Evolutionary conservation across 2,888 invertebrate genomes (phyloP).

Genomic region (Thymelicus acteon): DNA sequence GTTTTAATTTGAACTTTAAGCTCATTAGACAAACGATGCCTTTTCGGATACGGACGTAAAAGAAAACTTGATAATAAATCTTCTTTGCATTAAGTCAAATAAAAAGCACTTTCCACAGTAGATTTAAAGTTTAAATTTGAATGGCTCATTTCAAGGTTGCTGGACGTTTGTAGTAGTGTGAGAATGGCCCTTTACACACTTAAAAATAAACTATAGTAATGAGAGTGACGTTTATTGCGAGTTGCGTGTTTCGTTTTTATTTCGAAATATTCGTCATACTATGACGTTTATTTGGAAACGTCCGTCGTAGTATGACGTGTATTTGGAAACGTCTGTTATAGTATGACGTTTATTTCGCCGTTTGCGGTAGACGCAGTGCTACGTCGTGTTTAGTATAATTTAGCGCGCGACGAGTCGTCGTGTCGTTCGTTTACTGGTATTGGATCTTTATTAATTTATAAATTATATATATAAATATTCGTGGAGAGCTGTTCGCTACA

Average conservation of each 20-base stretch:
- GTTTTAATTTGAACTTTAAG: slow-evolving; percentile 8
- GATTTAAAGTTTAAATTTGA: slow-evolving; percentile 13
- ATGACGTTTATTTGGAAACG: slow-evolving; percentile 1
- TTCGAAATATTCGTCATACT: neutral
- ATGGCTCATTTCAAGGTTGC: neutral
- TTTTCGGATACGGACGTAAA: neutral
- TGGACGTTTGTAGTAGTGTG: neutral
- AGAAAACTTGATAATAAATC: neutral
- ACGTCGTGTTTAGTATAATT: slow-evolving; percentile 55
- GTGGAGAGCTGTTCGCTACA: slow-evolving; percentile 66
- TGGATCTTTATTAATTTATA: slow-evolving; percentile 60
- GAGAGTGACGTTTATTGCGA: neutral
- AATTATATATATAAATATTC: slow-evolving; percentile 57
- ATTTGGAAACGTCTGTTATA: neutral
- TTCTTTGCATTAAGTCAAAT: neutral
- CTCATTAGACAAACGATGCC: neutral
- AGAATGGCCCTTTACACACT: slow-evolving; percentile 19
- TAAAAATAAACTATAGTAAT: slow-evolving; percentile 16
- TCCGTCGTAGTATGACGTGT: neutral
- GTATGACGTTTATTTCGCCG: slow-evolving; percentile 5
- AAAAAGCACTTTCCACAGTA: neutral
- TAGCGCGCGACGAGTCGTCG: slow-evolving; percentile 57
- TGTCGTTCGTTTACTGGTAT: slow-evolving; percentile 58
- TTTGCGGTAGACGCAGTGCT: slow-evolving; percentile 24
- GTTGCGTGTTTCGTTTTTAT: slow-evolving; percentile 16